Evolutionary conservation across 2,888 invertebrate species (phyloP).

Genomic region (Eupithecia dodoneata): DNA sequence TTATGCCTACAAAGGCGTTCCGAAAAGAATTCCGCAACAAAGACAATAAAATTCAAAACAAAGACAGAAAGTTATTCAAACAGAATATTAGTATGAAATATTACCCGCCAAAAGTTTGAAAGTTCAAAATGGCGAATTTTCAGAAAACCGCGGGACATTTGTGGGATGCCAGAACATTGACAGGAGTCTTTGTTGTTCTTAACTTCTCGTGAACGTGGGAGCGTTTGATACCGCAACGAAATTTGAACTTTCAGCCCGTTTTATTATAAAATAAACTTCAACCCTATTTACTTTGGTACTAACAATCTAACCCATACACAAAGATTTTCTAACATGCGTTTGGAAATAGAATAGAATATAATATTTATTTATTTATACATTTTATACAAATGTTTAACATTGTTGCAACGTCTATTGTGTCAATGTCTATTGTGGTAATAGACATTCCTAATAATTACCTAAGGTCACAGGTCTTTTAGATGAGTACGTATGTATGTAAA

Average conservation of each 20-base stretch:
- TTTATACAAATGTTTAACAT: no score
- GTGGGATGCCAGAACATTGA: conserved; percentile 73
- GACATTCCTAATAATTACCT: neutral
- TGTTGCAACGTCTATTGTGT: no score
- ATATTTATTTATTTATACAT: no score
- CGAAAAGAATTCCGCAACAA: conserved; percentile 62
- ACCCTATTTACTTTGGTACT: neutral
- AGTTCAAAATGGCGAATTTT: conserved; percentile 47
- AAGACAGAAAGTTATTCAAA: conserved; percentile 59
- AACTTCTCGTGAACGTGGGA: conserved; percentile 35
- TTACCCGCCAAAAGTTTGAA: conserved; percentile 68
- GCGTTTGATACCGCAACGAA: conserved; percentile 28
- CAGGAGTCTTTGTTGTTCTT: conserved; percentile 53
- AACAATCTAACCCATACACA: neutral
- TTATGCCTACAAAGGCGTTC: conserved; percentile 57
- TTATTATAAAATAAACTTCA: neutral
- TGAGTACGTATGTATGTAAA: neutral
- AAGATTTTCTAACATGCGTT: neutral
- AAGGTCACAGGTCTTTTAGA: neutral
- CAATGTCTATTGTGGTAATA: no score
- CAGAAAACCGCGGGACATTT: conserved; percentile 68
- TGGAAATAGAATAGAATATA: neutral
- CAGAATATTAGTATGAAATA: conserved; percentile 67
- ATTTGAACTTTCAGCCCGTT: neutral
- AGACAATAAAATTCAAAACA: conserved; percentile 21